Percentiles rank a stretch among this genome's conserved stretches.
Evolutionary conservation across 92 coral and sea anemone species (phyloP).

Genomic region (Siderastrea radians): DNA sequence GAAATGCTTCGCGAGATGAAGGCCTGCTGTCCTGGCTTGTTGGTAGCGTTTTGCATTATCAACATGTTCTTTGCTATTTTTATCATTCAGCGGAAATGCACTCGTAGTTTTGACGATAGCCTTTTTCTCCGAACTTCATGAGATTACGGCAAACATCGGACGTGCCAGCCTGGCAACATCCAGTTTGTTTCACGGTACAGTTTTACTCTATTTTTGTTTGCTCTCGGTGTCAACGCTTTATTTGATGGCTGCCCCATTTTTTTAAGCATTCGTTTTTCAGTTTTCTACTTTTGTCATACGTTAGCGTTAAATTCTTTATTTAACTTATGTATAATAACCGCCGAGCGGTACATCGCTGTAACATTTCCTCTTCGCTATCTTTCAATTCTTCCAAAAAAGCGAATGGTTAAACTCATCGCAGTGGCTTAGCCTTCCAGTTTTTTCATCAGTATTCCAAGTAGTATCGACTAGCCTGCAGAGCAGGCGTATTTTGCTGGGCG

Average conservation of each 20-base stretch:
- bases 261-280: background rate
- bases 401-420: background rate
- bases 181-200: background rate
- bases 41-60: background rate
- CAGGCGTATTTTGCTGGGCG: too few relatives aligned
- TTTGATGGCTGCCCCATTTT: background rate
- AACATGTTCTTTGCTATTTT: background rate
- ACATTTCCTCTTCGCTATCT: background rate
- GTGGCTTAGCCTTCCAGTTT: background rate
- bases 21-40: background rate
- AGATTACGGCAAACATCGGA: background rate
- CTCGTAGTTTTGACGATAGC: background rate
- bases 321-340: background rate
- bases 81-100: background rate
- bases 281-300: background rate
- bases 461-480: too few relatives aligned
- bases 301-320: background rate
- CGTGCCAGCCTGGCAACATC: background rate
- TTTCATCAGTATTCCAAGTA: background rate
- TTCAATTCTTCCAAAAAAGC: background rate
- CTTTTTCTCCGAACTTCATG: background rate
- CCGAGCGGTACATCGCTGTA: background rate
- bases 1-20: background rate
- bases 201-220: background rate
- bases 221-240: background rate